Conservation (phyloP, 2,888 invertebrate genomes). For the Pyrrhosoma nymphula region DNA sequence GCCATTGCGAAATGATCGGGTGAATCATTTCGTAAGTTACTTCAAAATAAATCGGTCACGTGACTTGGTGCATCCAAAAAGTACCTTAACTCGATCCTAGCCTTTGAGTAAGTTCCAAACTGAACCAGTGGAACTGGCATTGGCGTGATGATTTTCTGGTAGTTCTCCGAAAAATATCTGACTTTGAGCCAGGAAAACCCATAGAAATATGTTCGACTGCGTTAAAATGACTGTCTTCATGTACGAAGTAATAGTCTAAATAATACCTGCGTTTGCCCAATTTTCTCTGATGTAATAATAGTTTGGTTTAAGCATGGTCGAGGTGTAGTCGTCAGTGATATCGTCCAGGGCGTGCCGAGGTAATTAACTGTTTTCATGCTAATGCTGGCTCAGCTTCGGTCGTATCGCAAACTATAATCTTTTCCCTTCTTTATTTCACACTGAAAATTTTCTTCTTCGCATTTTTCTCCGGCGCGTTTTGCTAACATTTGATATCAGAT, state of each 20-base stretch:
- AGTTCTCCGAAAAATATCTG: too few species aligned
- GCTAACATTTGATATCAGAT: slow-evolving; percentile 23
- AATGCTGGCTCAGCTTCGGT: background rate
- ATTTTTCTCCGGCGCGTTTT: slow-evolving; percentile 22
- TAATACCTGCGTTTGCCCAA: too few species aligned
- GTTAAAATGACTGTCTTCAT: too few species aligned
- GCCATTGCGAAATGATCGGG: slow-evolving; percentile 45
- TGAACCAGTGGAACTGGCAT: too few species aligned
- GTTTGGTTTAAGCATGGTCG: too few species aligned
- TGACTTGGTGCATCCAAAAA: background rate
- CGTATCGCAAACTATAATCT: background rate
- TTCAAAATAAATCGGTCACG: slow-evolving; percentile 45
- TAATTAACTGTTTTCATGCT: background rate
- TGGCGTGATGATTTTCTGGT: too few species aligned
- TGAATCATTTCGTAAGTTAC: slow-evolving; percentile 13
- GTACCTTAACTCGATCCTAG: background rate
- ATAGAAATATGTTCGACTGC: too few species aligned
- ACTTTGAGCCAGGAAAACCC: too few species aligned
- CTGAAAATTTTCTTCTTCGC: slow-evolving; percentile 13
- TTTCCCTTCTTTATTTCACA: background rate
- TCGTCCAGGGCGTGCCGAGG: background rate
- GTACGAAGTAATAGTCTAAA: too few species aligned
- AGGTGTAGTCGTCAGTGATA: background rate
- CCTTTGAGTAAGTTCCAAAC: background rate
- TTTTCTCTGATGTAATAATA: too few species aligned